Conservation (phyloP, 2,113 vertebrate species). For the Centropristis striata region DNA sequence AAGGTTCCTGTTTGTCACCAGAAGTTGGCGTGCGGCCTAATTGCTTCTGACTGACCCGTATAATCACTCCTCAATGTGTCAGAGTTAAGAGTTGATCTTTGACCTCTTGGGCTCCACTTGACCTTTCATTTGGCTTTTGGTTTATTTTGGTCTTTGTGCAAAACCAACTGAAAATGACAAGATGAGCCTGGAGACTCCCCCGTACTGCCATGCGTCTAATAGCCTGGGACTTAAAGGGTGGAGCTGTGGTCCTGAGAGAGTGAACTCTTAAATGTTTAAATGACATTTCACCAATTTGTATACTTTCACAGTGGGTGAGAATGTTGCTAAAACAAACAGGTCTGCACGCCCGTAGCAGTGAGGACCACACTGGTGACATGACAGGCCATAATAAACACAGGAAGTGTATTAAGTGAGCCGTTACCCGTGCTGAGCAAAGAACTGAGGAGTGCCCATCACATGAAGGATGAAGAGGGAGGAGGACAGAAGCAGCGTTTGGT, state of each 20-base stretch:
- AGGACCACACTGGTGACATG: conserved; percentile 4
- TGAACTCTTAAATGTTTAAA: conserved; percentile 3
- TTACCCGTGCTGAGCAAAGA: conserved; percentile 83
- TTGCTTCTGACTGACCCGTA: conserved; percentile 36
- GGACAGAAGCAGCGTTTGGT: conserved; percentile 77
- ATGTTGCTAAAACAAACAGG: conserved; percentile 34
- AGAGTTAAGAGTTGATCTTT: conserved; percentile 47
- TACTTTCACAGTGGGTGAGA: conserved; percentile 7
- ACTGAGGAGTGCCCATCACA: conserved; percentile 76
- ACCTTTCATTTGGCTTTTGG: conserved; percentile 36
- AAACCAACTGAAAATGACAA: conserved; percentile 39
- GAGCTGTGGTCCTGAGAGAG: conserved; percentile 28
- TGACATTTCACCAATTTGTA: conserved; percentile 9
- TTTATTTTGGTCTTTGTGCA: conserved; percentile 57
- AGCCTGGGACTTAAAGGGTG: background rate
- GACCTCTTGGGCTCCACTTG: conserved; percentile 49
- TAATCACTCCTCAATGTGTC: conserved; percentile 47
- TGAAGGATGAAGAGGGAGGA: conserved; percentile 83
- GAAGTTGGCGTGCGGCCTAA: conserved; percentile 14
- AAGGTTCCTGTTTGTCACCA: conserved; percentile 8
- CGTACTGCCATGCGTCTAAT: background rate
- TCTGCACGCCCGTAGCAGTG: conserved; percentile 25
- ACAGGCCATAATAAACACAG: conserved; percentile 66
- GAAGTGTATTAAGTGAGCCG: conserved; percentile 29
- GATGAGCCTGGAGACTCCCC: background rate